Evolutionary conservation across 2,888 invertebrate species (phyloP).

Genomic region (Helobdella robusta): DNA sequence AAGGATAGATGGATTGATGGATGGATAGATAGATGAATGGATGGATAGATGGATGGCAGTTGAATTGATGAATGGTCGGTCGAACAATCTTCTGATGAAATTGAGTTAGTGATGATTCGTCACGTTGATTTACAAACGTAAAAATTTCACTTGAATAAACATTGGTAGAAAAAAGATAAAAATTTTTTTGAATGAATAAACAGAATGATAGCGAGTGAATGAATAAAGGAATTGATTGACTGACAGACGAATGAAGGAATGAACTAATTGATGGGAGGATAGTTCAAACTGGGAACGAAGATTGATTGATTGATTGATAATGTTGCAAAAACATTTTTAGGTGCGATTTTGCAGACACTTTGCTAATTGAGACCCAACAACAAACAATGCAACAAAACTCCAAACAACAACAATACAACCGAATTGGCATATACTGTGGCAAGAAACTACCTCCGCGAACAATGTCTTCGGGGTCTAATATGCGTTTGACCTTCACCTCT

Average conservation of each 20-base stretch:
- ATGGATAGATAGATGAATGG: no score
- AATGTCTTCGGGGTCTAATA: constrained; percentile 55
- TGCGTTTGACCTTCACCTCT: constrained; percentile 16
- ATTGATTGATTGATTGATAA: no score
- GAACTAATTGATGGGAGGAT: neutral
- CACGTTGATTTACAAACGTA: neutral
- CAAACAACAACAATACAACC: no score
- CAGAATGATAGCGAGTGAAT: neutral
- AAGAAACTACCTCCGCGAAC: constrained; percentile 70
- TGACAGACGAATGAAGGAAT: neutral
- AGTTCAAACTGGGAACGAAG: neutral
- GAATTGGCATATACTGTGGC: constrained; percentile 73
- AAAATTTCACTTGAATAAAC: neutral
- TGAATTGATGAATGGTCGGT: neutral
- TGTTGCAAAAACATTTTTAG: no score
- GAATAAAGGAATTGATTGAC: no score
- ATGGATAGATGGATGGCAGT: no score
- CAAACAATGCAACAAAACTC: no score
- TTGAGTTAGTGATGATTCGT: neutral
- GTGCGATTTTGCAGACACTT: no score
- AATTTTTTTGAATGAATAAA: neutral
- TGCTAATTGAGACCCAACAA: no score
- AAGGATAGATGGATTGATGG: no score
- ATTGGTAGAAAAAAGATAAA: neutral
- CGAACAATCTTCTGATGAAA: neutral